phyloP scores from a whole-genome alignment of 2,797 vertebrate genomes.

The Ctenochaetus hawaiiensis region DNA sequence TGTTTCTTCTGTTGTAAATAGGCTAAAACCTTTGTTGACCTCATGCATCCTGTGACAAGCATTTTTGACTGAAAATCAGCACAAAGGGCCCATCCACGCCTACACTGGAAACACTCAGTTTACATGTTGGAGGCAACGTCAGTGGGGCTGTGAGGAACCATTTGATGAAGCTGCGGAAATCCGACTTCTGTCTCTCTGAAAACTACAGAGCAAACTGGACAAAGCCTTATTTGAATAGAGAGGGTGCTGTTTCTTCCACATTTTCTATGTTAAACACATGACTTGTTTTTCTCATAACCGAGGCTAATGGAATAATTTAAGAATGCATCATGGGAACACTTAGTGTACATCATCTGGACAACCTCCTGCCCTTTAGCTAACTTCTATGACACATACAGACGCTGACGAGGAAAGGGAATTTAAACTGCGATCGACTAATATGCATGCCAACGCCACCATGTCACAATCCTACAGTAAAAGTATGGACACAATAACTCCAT shows the following conservation, averaged over 20 bases:
- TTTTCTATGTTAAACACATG: slow-evolving; percentile 37
- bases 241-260: background rate
- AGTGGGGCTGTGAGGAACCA: background rate
- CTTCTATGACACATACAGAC: slow-evolving; percentile 1
- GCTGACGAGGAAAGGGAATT: background rate
- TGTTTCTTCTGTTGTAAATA: background rate
- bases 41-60: background rate
- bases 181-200: slow-evolving; percentile 6
- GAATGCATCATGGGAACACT: slow-evolving; percentile 39
- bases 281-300: slow-evolving; percentile 38
- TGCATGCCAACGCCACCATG: background rate
- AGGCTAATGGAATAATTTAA: slow-evolving; percentile 45
- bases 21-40: background rate
- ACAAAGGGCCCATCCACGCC: background rate
- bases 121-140: background rate
- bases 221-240: slow-evolving; percentile 30
- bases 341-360: slow-evolving; percentile 22
- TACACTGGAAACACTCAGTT: background rate
- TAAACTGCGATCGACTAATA: background rate
- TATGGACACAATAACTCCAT: background rate
- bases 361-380: slow-evolving; percentile 30
- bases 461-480: background rate
- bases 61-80: background rate
- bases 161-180: slow-evolving; percentile 6
- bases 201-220: slow-evolving; percentile 26